Percentiles rank a stretch among this genome's conserved stretches.
These are phyloP conservation scores for Drosophila tani DNA, from an alignment of 1,140 invertebrate genomes.

Conservation along the genomic window DNA sequence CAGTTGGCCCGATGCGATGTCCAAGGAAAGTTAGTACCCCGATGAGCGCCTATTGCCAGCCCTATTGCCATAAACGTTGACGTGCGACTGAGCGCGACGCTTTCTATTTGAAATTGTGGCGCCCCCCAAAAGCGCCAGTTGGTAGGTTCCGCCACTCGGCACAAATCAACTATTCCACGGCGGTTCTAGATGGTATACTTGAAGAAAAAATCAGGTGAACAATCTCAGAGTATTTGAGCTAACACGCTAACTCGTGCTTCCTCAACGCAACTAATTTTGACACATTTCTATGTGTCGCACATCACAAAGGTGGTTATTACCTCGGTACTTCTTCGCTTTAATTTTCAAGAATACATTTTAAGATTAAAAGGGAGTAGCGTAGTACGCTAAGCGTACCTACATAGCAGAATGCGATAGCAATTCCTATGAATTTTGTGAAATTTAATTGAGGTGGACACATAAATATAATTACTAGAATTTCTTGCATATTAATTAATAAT, in stretches of 20 bases:
- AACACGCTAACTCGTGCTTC: not conserved
- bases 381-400: too few relatives aligned
- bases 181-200: conserved; percentile 15
- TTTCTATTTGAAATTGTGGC: conserved; percentile 76
- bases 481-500: too few relatives aligned
- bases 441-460: too few relatives aligned
- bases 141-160: conserved; percentile 34
- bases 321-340: too few relatives aligned
- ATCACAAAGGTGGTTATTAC: not conserved
- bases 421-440: too few relatives aligned
- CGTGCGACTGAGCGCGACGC: conserved; percentile 68
- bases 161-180: conserved; percentile 48
- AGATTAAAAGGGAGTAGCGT: too few relatives aligned
- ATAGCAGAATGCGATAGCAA: too few relatives aligned
- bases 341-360: not conserved
- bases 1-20: conserved; percentile 44
- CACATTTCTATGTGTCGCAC: not conserved
- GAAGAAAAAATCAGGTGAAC: conserved; percentile 12
- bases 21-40: conserved; percentile 13
- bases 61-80: conserved; percentile 67
- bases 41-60: conserved; percentile 32
- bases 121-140: conserved; percentile 57
- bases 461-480: too few relatives aligned
- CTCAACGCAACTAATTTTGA: too few relatives aligned
- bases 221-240: not conserved